Evolutionary conservation across 2,888 invertebrate species (phyloP).

Genomic region (Catocala sponsa): DNA sequence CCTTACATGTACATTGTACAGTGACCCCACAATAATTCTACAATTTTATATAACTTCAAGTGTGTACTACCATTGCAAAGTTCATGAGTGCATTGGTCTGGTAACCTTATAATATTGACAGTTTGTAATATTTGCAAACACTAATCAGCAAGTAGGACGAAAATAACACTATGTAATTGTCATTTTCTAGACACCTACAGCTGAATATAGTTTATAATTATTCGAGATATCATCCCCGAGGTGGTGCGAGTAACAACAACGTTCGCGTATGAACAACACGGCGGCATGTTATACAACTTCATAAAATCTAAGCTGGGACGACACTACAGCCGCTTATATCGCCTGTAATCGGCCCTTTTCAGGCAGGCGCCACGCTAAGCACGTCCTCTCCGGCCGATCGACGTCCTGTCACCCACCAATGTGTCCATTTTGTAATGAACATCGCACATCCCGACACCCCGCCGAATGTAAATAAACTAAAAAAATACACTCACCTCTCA

Average conservation of each 20-base stretch:
- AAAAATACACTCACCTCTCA: conserved; percentile 82
- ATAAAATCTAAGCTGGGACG: conserved; percentile 54
- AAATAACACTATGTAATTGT: conserved; percentile 30
- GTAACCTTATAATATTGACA: conserved; percentile 47
- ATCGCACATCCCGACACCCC: conserved; percentile 67
- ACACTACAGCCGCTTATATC: conserved; percentile 42
- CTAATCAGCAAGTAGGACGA: conserved; percentile 16
- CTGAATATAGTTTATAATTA: conserved; percentile 27
- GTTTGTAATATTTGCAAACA: conserved; percentile 55
- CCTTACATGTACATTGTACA: too few species aligned
- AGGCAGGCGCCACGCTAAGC: conserved; percentile 58
- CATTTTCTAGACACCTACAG: conserved; percentile 23
- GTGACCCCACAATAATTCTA: too few species aligned
- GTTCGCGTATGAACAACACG: conserved; percentile 69
- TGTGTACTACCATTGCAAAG: conserved; percentile 6
- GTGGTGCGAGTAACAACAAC: conserved; percentile 53
- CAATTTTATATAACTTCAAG: not conserved
- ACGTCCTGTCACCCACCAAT: conserved; percentile 73
- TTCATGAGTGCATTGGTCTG: conserved; percentile 31
- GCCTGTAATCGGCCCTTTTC: conserved; percentile 55
- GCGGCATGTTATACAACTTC: conserved; percentile 79
- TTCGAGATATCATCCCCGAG: conserved; percentile 56
- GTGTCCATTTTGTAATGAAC: conserved; percentile 80
- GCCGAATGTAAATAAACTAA: conserved; percentile 84
- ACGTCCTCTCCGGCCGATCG: conserved; percentile 67